phyloP scores from a whole-genome alignment of 2,113 vertebrate genomes.

The Anseranas semipalmata region DNA sequence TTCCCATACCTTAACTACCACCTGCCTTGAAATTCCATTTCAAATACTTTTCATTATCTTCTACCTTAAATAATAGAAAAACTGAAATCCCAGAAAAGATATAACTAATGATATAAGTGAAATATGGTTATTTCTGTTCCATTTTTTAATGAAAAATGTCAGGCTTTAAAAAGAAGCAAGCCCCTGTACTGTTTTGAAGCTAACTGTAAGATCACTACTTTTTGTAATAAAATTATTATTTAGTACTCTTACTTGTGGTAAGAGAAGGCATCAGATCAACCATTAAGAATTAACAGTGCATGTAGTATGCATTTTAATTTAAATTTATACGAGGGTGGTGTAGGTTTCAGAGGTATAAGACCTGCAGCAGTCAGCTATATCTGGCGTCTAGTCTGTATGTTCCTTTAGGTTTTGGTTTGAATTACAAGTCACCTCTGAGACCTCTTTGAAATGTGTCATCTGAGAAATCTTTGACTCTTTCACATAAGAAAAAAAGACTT shows the following conservation, averaged over 20 bases:
- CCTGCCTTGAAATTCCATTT: neutral
- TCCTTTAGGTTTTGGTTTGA: neutral
- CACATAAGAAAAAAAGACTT: neutral
- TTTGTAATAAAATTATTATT: neutral
- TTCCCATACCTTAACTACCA: neutral
- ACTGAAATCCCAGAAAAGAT: neutral
- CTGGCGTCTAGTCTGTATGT: neutral
- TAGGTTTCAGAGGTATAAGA: neutral
- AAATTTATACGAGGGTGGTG: neutral
- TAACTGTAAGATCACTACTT: neutral
- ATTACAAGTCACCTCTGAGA: neutral
- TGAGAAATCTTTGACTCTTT: too few species aligned
- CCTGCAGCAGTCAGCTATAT: accelerated
- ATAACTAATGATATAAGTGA: neutral
- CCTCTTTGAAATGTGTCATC: neutral
- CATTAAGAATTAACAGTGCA: neutral
- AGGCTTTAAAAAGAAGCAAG: neutral
- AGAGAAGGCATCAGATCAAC: neutral
- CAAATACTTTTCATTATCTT: neutral
- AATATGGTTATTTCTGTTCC: neutral
- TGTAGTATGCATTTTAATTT: neutral
- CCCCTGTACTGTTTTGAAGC: neutral
- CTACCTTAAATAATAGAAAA: neutral
- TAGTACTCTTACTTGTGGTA: neutral
- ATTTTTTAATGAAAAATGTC: neutral